Conservation (phyloP, 2,888 invertebrate genomes). For the Aplocera efformata region DNA sequence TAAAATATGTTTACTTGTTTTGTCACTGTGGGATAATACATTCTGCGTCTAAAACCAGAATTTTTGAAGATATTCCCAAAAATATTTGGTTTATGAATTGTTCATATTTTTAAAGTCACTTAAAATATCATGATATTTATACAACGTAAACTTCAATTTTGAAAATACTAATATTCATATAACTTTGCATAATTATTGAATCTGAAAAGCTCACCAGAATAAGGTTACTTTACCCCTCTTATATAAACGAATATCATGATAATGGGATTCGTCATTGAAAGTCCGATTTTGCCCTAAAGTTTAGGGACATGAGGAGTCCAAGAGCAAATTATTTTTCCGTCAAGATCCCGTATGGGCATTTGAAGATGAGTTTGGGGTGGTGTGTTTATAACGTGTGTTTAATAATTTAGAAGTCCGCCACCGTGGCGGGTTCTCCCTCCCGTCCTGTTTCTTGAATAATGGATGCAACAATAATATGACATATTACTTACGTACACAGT, state of each 20-base stretch:
- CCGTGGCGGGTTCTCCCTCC: conserved; percentile 55
- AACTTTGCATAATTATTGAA: too few relatives aligned
- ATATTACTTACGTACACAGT: conserved; percentile 55
- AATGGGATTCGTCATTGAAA: conserved; percentile 30
- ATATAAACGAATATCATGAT: conserved; percentile 24
- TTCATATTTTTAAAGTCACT: too few relatives aligned
- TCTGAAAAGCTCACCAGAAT: background rate
- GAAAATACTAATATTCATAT: too few relatives aligned
- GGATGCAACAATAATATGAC: conserved; percentile 73
- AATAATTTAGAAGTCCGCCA: conserved; percentile 66
- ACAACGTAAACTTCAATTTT: too few relatives aligned
- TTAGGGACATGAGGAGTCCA: conserved; percentile 28
- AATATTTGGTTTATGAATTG: too few relatives aligned
- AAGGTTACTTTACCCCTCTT: conserved; percentile 18
- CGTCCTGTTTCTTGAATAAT: conserved; percentile 68
- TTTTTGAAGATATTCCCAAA: too few relatives aligned
- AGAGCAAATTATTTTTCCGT: conserved; percentile 56
- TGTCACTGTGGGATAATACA: too few relatives aligned
- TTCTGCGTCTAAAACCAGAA: too few relatives aligned
- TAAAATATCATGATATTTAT: too few relatives aligned
- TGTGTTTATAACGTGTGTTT: conserved; percentile 73
- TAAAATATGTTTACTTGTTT: too few relatives aligned
- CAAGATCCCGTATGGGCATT: conserved; percentile 51
- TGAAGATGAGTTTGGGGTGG: conserved; percentile 62
- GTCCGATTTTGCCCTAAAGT: conserved; percentile 30